These are phyloP conservation scores for Corythornis cristatus DNA, from an alignment of 2,113 vertebrate species.

Conservation along the genomic window DNA sequence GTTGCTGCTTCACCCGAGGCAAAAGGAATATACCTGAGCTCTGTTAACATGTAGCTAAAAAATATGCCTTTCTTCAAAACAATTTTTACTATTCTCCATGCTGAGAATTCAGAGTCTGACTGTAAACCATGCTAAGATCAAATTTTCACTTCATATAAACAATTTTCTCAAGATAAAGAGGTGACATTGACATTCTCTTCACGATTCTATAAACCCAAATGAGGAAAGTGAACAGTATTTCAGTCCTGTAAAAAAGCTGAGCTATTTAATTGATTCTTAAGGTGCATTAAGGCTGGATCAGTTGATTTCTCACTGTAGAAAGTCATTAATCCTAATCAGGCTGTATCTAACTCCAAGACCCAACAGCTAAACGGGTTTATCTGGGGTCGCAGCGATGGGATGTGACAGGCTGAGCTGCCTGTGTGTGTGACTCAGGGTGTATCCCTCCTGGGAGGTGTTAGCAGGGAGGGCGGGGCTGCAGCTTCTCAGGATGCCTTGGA, in stretches of 20 bases:
- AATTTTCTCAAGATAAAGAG: neutral
- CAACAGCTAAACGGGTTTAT: neutral
- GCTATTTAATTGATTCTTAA: neutral
- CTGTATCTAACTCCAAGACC: neutral
- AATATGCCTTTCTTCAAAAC: neutral
- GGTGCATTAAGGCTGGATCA: neutral
- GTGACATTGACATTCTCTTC: neutral
- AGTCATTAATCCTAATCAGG: neutral
- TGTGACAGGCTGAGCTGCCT: neutral
- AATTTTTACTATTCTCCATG: neutral
- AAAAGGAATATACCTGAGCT: neutral
- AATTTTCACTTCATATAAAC: neutral
- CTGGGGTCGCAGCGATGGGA: neutral
- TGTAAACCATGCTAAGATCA: neutral
- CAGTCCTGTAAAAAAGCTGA: neutral
- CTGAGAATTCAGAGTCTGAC: neutral
- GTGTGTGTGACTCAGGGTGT: neutral
- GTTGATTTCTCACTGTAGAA: neutral
- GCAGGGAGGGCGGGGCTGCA: neutral
- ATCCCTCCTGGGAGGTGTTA: neutral
- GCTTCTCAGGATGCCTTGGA: neutral
- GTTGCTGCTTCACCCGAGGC: neutral
- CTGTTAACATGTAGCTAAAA: neutral
- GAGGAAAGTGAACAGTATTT: neutral
- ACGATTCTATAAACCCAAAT: neutral